A percentile compares a stretch with the other conserved stretches of the same genome.
These are phyloP conservation scores for Eurytoma adleriae DNA, from an alignment of 2,888 invertebrate species.

Conservation along the genomic window DNA sequence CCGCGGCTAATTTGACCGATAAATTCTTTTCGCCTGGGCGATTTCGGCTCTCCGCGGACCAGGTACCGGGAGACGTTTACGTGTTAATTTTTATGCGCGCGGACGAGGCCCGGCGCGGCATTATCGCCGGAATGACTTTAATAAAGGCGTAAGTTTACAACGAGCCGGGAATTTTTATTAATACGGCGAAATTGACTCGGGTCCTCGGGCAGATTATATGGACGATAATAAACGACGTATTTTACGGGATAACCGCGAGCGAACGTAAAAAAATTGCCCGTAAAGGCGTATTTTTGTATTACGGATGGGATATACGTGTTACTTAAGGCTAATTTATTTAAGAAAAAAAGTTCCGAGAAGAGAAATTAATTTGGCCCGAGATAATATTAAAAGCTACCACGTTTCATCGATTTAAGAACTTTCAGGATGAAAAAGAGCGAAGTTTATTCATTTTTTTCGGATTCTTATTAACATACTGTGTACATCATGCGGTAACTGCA, in stretches of 20 bases:
- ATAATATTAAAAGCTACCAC: conserved; percentile 36
- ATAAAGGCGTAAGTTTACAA: conserved; percentile 50
- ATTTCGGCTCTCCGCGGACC: conserved; percentile 24
- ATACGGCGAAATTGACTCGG: conserved; percentile 44
- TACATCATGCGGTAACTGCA: not conserved
- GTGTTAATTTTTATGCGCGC: conserved; percentile 45
- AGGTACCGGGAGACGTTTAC: conserved; percentile 30
- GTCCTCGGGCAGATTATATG: conserved; percentile 23
- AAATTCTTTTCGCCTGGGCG: conserved; percentile 21
- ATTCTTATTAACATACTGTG: conserved; percentile 1
- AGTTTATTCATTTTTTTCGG: not conserved
- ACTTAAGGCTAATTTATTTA: conserved; percentile 41
- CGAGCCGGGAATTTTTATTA: conserved; percentile 47
- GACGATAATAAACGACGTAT: conserved; percentile 39
- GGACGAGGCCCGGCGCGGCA: not conserved
- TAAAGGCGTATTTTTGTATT: conserved; percentile 32
- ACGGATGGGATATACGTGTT: conserved; percentile 11
- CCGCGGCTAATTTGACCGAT: conserved; percentile 29
- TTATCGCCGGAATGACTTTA: conserved; percentile 43
- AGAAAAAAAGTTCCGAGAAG: conserved; percentile 17
- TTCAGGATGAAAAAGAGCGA: not conserved
- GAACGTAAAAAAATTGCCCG: conserved; percentile 31
- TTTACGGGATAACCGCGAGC: conserved; percentile 36
- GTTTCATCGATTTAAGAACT: conserved; percentile 28
- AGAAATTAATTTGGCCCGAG: conserved; percentile 43